phyloP scores from a whole-genome alignment of 2,888 invertebrate species.

The Hyles lineata region DNA sequence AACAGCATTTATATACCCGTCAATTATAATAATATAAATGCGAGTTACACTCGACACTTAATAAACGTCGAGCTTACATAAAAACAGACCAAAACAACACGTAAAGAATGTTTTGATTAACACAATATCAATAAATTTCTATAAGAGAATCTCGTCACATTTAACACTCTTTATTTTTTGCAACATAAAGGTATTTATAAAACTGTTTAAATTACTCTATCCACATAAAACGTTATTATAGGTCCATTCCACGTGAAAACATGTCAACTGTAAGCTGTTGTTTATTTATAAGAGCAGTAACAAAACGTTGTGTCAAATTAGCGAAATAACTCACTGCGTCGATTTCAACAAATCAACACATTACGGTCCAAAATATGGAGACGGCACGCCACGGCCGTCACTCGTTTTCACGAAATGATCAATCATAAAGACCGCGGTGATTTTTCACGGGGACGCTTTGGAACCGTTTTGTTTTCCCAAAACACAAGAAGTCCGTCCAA shows the following conservation, averaged over 20 bases:
- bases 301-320: constrained; percentile 56
- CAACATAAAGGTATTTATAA: background rate
- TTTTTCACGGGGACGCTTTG: constrained; percentile 74
- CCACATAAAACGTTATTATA: background rate
- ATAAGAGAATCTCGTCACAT: background rate
- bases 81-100: constrained; percentile 34
- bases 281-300: constrained; percentile 47
- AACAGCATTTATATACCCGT: constrained; percentile 51
- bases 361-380: constrained; percentile 63
- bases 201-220: background rate
- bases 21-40: constrained; percentile 51
- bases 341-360: constrained; percentile 77
- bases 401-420: constrained; percentile 79
- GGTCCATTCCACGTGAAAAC: constrained; percentile 11
- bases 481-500: constrained; percentile 63
- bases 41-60: constrained; percentile 45
- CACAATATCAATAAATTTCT: constrained; percentile 34
- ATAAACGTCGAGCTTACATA: constrained; percentile 43
- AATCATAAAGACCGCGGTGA: constrained; percentile 80
- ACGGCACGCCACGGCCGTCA: constrained; percentile 43
- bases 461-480: constrained; percentile 76
- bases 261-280: constrained; percentile 38
- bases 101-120: constrained; percentile 32
- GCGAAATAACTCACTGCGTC: constrained; percentile 64
- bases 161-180: background rate